Evolutionary conservation across 1,140 invertebrate genomes (phyloP).

Genomic region (Hirudo medicinalis): DNA sequence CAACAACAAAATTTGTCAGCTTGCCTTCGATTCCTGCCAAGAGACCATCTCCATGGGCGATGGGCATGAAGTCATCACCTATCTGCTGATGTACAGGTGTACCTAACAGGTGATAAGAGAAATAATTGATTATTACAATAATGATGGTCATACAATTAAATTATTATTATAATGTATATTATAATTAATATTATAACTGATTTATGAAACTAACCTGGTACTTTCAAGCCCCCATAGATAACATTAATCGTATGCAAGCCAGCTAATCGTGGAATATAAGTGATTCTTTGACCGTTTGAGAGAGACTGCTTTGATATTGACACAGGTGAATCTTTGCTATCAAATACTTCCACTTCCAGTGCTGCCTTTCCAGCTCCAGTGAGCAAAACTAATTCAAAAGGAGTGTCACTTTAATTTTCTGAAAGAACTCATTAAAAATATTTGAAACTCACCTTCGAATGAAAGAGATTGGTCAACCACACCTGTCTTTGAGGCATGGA

Average conservation of each 20-base stretch:
- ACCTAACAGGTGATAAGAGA: slow-evolving; percentile 22
- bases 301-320: slow-evolving; percentile 63
- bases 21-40: slow-evolving; percentile 35
- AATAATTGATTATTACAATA: neutral
- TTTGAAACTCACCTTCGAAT: slow-evolving; percentile 34
- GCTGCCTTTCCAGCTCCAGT: slow-evolving; percentile 76
- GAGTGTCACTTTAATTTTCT: neutral
- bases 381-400: slow-evolving; percentile 52
- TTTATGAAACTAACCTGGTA: slow-evolving; percentile 39
- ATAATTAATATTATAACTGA: neutral
- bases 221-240: slow-evolving; percentile 64
- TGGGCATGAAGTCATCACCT: slow-evolving; percentile 31
- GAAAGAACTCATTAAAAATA: neutral
- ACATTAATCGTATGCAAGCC: slow-evolving; percentile 78
- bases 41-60: slow-evolving; percentile 38
- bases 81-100: slow-evolving; percentile 26
- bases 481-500: slow-evolving; percentile 40
- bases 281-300: slow-evolving; percentile 56
- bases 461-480: slow-evolving; percentile 37
- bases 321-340: slow-evolving; percentile 71
- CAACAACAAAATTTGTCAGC: slow-evolving; percentile 39
- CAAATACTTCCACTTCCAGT: slow-evolving; percentile 70
- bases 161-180: no score
- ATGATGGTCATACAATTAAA: no score
- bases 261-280: slow-evolving; percentile 70